Percentiles rank a stretch among this genome's conserved stretches.
Conservation (phyloP, 2,888 invertebrate species). For the Chorisops tibialis region DNA sequence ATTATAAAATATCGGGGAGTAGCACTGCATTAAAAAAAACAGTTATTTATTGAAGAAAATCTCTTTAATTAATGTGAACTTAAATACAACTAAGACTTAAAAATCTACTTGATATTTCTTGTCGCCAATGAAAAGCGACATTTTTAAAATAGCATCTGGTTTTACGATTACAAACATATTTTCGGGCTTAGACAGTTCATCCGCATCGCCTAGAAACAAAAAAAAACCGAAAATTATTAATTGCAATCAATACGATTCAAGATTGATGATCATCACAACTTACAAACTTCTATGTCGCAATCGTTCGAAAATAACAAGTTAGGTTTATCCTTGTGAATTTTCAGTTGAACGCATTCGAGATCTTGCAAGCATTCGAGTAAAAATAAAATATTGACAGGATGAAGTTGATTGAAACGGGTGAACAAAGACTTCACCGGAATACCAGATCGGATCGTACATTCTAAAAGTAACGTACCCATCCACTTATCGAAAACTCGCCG, state of each 20-base stretch:
- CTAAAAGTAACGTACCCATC: conserved; percentile 63
- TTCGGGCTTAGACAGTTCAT: conserved; percentile 54
- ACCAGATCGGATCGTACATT: conserved; percentile 63
- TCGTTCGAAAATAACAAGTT: conserved; percentile 54
- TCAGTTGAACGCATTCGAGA: conserved; percentile 56
- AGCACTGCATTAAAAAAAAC: too few relatives aligned
- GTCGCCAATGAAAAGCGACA: conserved; percentile 59
- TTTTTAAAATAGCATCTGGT: conserved; percentile 54
- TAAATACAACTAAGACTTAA: conserved; percentile 37
- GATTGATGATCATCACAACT: conserved; percentile 38
- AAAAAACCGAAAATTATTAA: conserved; percentile 27
- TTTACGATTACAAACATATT: conserved; percentile 55
- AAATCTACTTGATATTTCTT: conserved; percentile 56
- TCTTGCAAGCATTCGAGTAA: conserved; percentile 56
- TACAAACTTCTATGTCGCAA: conserved; percentile 46
- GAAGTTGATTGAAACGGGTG: conserved; percentile 61
- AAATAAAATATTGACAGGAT: conserved; percentile 56
- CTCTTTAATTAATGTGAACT: too few relatives aligned
- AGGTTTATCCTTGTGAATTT: conserved; percentile 43
- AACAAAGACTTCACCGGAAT: conserved; percentile 56
- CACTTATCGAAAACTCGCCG: conserved; percentile 64
- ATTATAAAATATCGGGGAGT: too few relatives aligned
- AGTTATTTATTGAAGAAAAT: too few relatives aligned
- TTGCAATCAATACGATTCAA: conserved; percentile 23
- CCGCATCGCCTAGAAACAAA: conserved; percentile 47